phyloP scores from a whole-genome alignment of 1,140 invertebrate species.

The Drosophila repletoides region DNA sequence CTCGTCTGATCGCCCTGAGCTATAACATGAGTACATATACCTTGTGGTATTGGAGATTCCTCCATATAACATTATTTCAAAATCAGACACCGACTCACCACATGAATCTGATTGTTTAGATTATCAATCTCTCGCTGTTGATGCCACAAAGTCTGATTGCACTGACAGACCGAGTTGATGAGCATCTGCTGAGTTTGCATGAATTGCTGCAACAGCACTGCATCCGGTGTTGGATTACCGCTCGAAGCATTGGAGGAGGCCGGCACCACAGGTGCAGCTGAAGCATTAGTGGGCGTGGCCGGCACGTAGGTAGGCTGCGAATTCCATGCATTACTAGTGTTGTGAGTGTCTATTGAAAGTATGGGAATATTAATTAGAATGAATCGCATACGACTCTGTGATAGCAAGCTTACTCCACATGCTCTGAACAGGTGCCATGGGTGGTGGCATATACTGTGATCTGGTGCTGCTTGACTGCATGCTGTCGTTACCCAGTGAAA shows the following conservation, averaged over 20 bases:
- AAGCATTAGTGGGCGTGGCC: background rate
- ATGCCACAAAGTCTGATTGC: slow-evolving; percentile 85
- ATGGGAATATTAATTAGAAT: background rate
- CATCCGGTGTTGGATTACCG: slow-evolving; percentile 44
- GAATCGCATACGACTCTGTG: background rate
- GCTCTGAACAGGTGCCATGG: slow-evolving; percentile 68
- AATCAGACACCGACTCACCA: too few relatives aligned
- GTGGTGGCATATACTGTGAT: slow-evolving; percentile 77
- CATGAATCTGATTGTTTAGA: slow-evolving; percentile 70
- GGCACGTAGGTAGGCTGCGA: slow-evolving; percentile 49
- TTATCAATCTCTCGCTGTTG: slow-evolving; percentile 85
- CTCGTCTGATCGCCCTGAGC: too few relatives aligned
- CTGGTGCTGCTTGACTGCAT: slow-evolving; percentile 73
- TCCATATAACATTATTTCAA: background rate
- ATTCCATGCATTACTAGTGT: slow-evolving; percentile 40
- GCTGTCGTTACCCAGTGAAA: slow-evolving; percentile 74
- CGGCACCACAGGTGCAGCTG: slow-evolving; percentile 8
- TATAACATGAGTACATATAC: too few relatives aligned
- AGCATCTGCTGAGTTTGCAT: slow-evolving; percentile 86
- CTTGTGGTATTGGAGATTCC: too few relatives aligned
- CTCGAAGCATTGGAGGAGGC: slow-evolving; percentile 55
- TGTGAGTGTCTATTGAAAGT: slow-evolving; percentile 38
- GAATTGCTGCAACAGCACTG: slow-evolving; percentile 83
- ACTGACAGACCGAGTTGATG: slow-evolving; percentile 85
- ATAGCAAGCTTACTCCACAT: slow-evolving; percentile 61